Percentiles rank a stretch among this genome's conserved stretches.
phyloP scores from a whole-genome alignment of 30 jellyfish, hydroid and myxozoan species.

The Aurelia sp. region DNA sequence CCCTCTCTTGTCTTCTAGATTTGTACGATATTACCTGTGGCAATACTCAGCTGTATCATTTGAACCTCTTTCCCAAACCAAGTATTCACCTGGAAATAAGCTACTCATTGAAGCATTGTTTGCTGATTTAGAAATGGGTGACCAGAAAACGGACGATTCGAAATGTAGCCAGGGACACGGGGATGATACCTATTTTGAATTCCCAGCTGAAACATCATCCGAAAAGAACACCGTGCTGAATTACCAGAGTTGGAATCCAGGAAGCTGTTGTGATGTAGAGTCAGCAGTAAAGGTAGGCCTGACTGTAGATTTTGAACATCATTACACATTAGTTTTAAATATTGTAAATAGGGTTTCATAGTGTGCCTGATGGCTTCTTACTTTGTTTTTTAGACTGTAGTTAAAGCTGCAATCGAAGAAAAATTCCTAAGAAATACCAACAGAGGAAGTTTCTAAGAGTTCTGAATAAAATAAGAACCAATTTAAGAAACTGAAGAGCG shows the following conservation, averaged over 20 bases:
- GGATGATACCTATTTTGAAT: conserved; percentile 18
- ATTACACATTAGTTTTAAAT: too few species aligned
- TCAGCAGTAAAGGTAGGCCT: background rate
- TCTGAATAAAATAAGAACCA: too few species aligned
- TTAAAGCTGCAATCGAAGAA: too few species aligned
- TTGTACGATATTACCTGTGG: conserved; percentile 58
- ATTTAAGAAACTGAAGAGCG: too few species aligned
- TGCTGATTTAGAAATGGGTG: conserved; percentile 46
- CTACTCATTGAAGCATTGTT: conserved; percentile 7
- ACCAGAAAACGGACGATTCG: background rate
- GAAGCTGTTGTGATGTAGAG: background rate
- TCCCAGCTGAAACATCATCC: background rate
- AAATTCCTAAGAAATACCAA: too few species aligned
- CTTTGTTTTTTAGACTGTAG: too few species aligned
- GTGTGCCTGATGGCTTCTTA: too few species aligned
- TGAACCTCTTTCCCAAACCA: conserved; percentile 36
- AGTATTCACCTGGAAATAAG: background rate
- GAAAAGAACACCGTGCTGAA: background rate
- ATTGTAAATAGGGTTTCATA: too few species aligned
- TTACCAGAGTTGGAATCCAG: background rate
- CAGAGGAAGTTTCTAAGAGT: too few species aligned
- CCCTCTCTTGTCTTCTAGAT: conserved; percentile 4
- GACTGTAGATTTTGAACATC: too few species aligned
- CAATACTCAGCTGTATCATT: conserved; percentile 53
- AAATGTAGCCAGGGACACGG: background rate